phyloP scores from a whole-genome alignment of 2,888 invertebrate genomes.

The Drosophila trichaetosa region DNA sequence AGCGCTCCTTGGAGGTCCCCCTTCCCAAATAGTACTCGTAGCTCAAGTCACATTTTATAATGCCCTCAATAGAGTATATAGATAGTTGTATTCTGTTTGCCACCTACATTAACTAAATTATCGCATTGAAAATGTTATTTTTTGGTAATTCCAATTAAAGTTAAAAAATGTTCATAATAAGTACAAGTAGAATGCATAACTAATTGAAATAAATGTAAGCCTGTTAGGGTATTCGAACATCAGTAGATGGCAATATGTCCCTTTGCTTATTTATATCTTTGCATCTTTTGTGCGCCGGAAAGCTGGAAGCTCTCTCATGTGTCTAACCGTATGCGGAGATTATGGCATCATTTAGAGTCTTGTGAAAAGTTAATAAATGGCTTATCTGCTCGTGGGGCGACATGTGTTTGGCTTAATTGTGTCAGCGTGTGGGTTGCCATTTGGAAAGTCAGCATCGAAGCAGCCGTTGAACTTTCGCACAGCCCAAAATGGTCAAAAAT shows the following conservation, averaged over 20 bases:
- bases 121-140: background rate
- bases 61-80: background rate
- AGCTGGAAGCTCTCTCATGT: constrained; percentile 62
- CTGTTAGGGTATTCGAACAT: constrained; percentile 25
- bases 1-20: constrained; percentile 82
- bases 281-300: constrained; percentile 38
- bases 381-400: constrained; percentile 71
- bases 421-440: constrained; percentile 78
- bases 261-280: constrained; percentile 61
- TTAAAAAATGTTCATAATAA: background rate
- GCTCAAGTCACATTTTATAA: constrained; percentile 41
- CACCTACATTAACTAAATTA: background rate
- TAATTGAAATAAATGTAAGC: background rate
- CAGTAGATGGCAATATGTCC: constrained; percentile 44
- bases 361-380: constrained; percentile 83
- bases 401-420: constrained; percentile 82
- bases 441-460: constrained; percentile 63
- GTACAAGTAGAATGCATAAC: background rate
- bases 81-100: background rate
- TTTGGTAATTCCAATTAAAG: background rate
- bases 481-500: constrained; percentile 73
- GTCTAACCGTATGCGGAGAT: constrained; percentile 81
- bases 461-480: constrained; percentile 72
- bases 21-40: constrained; percentile 38
- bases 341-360: constrained; percentile 79